These are phyloP conservation scores for Petromus typicus DNA, from an alignment of 2,113 vertebrate species.

Conservation along the genomic window DNA sequence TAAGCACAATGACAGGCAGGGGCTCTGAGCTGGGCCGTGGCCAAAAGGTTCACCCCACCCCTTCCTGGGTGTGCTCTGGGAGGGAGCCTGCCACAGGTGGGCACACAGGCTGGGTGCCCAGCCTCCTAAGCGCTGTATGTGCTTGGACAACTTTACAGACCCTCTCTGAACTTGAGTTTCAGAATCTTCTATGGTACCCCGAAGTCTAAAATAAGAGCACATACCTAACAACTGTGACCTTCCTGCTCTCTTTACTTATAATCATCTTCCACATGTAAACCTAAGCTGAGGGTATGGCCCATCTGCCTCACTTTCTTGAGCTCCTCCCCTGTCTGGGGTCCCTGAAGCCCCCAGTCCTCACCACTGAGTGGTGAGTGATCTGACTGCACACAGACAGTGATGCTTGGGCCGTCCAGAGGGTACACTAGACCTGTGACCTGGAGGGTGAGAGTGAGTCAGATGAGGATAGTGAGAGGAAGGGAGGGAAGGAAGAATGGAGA, in stretches of 20 bases:
- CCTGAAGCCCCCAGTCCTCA: background rate
- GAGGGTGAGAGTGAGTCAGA: background rate
- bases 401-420: background rate
- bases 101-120: background rate
- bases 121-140: background rate
- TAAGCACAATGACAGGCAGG: fast-evolving
- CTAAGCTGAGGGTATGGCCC: background rate
- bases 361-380: background rate
- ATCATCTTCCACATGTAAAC: background rate
- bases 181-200: background rate
- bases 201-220: background rate
- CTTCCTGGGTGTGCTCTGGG: background rate
- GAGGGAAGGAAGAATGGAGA: background rate
- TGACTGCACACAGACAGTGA: background rate
- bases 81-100: background rate
- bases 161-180: background rate
- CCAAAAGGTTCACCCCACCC: too few relatives aligned
- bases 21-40: background rate
- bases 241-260: background rate
- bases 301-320: background rate
- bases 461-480: background rate
- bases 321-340: background rate
- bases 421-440: background rate
- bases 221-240: background rate
- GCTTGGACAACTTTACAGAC: background rate